phyloP scores from a whole-genome alignment of 2,797 vertebrate species.

The Limnodromus scolopaceus region DNA sequence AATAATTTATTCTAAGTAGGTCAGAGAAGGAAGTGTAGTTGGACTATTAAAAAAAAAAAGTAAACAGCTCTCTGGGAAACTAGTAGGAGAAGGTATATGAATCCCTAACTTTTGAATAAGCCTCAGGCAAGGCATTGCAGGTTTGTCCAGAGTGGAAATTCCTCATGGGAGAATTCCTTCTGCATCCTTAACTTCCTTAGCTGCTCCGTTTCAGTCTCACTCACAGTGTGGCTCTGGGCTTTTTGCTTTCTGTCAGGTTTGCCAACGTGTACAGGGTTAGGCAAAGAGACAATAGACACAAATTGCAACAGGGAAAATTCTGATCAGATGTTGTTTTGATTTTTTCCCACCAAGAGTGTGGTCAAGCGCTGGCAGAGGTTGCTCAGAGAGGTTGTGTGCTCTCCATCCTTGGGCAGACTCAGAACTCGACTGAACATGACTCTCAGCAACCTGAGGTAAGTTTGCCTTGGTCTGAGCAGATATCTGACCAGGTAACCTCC shows the following conservation, averaged over 20 bases:
- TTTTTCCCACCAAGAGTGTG: rapidly evolving
- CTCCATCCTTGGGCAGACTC: not conserved
- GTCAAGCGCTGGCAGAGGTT: not conserved
- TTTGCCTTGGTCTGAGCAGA: not conserved
- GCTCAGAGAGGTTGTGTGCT: not conserved
- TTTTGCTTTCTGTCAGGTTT: not conserved
- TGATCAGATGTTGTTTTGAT: not conserved
- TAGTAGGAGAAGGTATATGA: not conserved
- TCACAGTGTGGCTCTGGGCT: not conserved
- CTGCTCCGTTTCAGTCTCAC: not conserved
- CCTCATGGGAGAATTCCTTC: not conserved
- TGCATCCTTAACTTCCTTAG: not conserved
- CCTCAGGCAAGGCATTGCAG: not conserved
- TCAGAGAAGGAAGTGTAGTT: constrained; percentile 5
- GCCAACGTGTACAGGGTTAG: not conserved
- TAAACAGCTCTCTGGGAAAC: constrained; percentile 33
- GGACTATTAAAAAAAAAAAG: not conserved
- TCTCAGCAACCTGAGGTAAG: not conserved
- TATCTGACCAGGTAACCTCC: not conserved
- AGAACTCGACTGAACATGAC: not conserved
- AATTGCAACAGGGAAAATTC: not conserved
- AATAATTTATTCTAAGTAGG: not conserved
- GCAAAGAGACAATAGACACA: not conserved
- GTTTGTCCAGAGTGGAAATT: not conserved
- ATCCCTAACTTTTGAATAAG: not conserved